These are phyloP conservation scores for Anthrax anthrax DNA, from an alignment of 2,888 invertebrate genomes.

Conservation along the genomic window DNA sequence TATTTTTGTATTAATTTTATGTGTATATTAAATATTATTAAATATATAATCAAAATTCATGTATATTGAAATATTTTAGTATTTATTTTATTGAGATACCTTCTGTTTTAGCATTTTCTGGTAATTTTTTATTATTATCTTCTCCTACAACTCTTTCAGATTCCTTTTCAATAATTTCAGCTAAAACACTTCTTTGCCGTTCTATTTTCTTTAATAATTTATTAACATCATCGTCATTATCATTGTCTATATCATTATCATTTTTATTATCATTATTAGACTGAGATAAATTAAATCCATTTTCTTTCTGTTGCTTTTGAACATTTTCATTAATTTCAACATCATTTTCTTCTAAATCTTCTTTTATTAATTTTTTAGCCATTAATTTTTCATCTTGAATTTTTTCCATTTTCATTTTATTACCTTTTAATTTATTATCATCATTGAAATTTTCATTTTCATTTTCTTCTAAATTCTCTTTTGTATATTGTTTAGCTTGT, in stretches of 20 bases:
- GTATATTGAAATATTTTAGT: no score
- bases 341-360: no score
- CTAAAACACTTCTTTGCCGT: conserved; percentile 53
- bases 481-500: background rate
- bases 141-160: background rate
- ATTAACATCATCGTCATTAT: conserved; percentile 46
- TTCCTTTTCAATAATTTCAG: conserved; percentile 42
- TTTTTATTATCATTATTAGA: conserved; percentile 2
- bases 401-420: background rate
- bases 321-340: no score
- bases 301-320: no score
- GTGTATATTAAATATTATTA: no score
- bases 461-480: background rate
- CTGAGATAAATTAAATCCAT: no score
- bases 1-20: no score
- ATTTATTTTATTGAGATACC: background rate
- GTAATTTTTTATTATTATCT: conserved; percentile 22
- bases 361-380: background rate
- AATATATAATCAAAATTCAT: no score
- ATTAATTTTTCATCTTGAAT: background rate
- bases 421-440: background rate
- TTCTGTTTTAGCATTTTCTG: conserved; percentile 5
- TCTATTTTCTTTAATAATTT: conserved; percentile 48
- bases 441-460: background rate
- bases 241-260: conserved; percentile 35